A percentile compares a stretch with the other conserved stretches of the same genome.
phyloP scores from a whole-genome alignment of 2,797 vertebrate species.

The Gobionotothen gibberifrons region DNA sequence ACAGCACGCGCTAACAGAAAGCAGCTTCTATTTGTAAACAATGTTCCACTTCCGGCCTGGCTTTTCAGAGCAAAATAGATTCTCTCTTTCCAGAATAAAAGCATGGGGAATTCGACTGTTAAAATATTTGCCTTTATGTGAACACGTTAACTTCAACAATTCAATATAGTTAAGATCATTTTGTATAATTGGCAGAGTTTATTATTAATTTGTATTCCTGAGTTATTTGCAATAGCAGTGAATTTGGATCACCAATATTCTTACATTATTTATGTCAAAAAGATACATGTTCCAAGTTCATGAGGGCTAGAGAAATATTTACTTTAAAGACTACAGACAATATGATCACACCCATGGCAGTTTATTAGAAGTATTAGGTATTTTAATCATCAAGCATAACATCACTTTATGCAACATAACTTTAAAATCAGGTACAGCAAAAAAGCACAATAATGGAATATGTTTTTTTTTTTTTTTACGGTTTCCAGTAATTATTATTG shows the following conservation, averaged over 20 bases:
- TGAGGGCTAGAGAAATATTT: not conserved
- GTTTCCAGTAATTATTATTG: not conserved
- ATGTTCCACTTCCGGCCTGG: slow-evolving; percentile 37
- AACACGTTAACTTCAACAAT: not conserved
- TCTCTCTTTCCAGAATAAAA: slow-evolving; percentile 43
- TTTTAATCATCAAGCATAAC: not conserved
- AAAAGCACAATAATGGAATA: not conserved
- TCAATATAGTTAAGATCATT: not conserved
- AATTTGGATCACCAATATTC: not conserved
- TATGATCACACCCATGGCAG: not conserved
- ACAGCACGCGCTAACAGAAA: slow-evolving; percentile 19
- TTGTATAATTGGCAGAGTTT: too few species aligned
- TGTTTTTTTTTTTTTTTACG: not conserved
- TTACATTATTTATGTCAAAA: not conserved
- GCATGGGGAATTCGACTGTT: not conserved
- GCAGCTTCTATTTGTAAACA: slow-evolving; percentile 63
- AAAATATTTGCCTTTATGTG: not conserved
- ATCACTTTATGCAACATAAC: not conserved
- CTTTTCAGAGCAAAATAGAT: slow-evolving; percentile 30
- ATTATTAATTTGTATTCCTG: not conserved
- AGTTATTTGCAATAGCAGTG: not conserved
- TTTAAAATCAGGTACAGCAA: not conserved
- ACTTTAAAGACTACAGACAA: not conserved
- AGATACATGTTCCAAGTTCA: not conserved
- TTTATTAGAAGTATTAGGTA: slow-evolving; percentile 1